Base-by-base conservation (phyloP, 2,888 invertebrate genomes). In the Pammene fasciana region DNA sequence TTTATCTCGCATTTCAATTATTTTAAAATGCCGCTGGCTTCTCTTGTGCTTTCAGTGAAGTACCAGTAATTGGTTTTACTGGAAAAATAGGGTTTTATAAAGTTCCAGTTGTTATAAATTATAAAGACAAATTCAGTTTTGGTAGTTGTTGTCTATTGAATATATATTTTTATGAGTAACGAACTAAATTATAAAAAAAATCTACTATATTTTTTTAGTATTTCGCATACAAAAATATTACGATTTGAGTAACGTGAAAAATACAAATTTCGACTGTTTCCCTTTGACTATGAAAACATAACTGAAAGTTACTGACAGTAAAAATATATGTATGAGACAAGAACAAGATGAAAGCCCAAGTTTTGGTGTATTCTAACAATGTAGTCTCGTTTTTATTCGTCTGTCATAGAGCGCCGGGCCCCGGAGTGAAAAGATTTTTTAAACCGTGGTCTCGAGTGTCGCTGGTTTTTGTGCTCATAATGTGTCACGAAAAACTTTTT, bases 311-410 rank as follows among this genome's bases (percentile, higher is more conserved):
- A 7, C 45, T 59, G 45, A 60, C 46, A 13, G 59, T 54, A 54
- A 26, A 56, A 65, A 60, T 56, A 46, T 54, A 54, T 46, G 65
- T 68, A 54, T 26, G 16, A 54, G 54, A 67, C 34, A 65, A 68
- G 50, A 59, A 65, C 52, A 59, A 65, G 65, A 65, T 65, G 60
- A 70, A 70, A 70, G 65, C 46, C 43, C 38, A 52, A 70, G 70
- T 70, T 70, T 70, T n/a, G 38, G 70, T 48, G 48, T 60, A 65
- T 60, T 54, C 54, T 70, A 60, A 68, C 54, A 70, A 65, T 65
- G 70, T 65, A 65, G 54, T 48, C 55, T 56, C 61, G 55, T 68
- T 70, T 60, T 70, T 70, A 70, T 70, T 70, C 65, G 46, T 65
- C 65, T 64, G 57, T 14, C 52, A 43, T 36, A 52, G 26, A 50